These are phyloP conservation scores for Lypha dubia DNA, from an alignment of 2,888 invertebrate species.

Conservation along the genomic window DNA sequence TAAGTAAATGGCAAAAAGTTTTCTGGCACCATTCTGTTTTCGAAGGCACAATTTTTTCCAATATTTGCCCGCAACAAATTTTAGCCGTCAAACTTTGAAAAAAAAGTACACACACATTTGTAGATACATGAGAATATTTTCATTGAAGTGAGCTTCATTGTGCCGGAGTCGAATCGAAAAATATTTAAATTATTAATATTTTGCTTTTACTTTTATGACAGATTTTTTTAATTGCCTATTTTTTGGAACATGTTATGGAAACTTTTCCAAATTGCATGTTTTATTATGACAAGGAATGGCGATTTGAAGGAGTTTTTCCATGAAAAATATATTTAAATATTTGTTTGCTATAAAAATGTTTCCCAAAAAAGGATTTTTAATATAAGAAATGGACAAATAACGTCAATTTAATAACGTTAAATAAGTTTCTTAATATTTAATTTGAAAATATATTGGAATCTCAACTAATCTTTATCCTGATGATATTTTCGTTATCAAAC, in stretches of 20 bases:
- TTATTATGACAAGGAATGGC: constrained; percentile 18
- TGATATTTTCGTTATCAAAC: no score
- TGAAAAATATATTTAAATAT: no score
- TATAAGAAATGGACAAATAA: no score
- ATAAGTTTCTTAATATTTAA: no score
- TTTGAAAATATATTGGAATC: no score
- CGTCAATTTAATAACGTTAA: no score
- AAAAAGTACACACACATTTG: no score
- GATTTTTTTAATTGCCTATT: background rate
- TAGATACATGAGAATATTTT: constrained; percentile 38
- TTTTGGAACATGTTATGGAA: background rate
- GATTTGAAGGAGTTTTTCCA: background rate
- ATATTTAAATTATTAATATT: background rate
- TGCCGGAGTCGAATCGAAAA: constrained; percentile 6
- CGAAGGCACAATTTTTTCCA: constrained; percentile 8
- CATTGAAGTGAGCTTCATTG: constrained; percentile 24
- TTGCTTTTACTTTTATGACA: background rate
- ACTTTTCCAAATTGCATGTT: constrained; percentile 15
- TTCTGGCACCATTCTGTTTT: constrained; percentile 59
- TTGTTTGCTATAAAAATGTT: no score
- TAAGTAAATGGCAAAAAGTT: constrained; percentile 56
- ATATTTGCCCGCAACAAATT: constrained; percentile 23
- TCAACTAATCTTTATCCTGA: no score
- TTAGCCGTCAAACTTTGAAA: constrained; percentile 30
- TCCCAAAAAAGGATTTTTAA: no score